Conservation (phyloP, 2,888 invertebrate genomes). For the Xestia c-nigrum region DNA sequence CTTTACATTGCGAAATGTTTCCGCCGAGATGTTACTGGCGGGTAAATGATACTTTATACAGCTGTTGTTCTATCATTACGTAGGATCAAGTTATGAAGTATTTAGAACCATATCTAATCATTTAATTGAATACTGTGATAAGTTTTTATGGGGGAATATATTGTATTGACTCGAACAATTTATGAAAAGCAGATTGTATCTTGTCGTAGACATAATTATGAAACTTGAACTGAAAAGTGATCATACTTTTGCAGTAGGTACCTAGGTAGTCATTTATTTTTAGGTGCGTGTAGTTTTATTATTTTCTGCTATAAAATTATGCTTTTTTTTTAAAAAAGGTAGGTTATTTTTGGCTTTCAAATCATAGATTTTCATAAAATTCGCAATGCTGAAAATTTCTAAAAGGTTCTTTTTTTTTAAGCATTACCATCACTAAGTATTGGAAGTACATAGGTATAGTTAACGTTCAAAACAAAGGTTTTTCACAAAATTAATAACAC, state of each 20-base stretch:
- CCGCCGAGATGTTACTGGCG: slow-evolving; percentile 56
- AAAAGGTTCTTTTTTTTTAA: background rate
- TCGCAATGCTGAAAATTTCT: background rate
- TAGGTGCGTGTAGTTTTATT: background rate
- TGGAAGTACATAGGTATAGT: background rate
- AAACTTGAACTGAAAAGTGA: background rate
- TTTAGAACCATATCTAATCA: slow-evolving; percentile 32
- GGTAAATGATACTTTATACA: slow-evolving; percentile 61
- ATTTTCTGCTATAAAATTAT: background rate
- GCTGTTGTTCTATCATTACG: slow-evolving; percentile 58
- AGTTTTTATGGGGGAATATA: slow-evolving; percentile 30
- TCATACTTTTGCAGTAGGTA: background rate
- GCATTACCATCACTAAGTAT: background rate
- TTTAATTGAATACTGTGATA: slow-evolving; percentile 39
- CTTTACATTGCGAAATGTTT: slow-evolving; percentile 65
- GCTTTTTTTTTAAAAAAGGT: background rate
- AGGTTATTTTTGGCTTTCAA: background rate
- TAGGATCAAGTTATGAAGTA: slow-evolving; percentile 43
- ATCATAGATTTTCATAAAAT: background rate
- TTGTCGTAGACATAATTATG: background rate
- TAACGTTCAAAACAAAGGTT: background rate
- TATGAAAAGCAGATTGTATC: background rate
- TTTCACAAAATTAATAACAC: background rate
- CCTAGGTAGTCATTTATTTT: background rate
- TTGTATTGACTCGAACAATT: slow-evolving; percentile 8